phyloP scores from a whole-genome alignment of 2,113 vertebrate genomes.

The Leiothrix lutea region DNA sequence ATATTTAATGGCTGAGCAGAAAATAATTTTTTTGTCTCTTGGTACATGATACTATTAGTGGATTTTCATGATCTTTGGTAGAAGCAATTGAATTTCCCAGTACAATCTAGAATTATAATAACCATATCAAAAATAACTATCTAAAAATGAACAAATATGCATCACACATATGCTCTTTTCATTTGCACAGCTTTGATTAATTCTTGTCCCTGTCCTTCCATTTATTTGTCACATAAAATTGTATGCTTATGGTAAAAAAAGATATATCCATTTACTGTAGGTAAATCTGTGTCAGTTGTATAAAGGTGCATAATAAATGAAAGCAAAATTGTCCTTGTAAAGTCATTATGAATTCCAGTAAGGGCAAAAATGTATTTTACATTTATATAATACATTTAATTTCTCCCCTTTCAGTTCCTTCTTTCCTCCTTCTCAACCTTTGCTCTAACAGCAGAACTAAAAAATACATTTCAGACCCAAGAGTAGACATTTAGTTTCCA shows the following conservation, averaged over 20 bases:
- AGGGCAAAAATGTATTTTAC: not conserved
- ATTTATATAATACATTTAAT: not conserved
- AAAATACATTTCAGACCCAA: not conserved
- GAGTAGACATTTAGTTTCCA: not conserved
- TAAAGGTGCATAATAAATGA: not conserved
- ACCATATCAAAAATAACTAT: conserved; percentile 2
- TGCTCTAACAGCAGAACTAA: not conserved
- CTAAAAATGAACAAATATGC: conserved; percentile 5
- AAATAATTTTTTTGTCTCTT: not conserved
- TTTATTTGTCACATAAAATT: conserved; percentile 26
- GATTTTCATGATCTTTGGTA: not conserved
- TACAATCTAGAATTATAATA: conserved; percentile 21
- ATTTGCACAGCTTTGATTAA: not conserved
- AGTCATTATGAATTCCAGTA: not conserved
- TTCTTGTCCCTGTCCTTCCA: not conserved
- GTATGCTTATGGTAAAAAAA: not conserved
- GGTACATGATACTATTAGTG: not conserved
- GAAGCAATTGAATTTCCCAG: not conserved
- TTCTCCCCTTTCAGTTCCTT: not conserved
- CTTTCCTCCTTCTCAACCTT: not conserved
- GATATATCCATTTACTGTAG: not conserved
- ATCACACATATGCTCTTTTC: not conserved
- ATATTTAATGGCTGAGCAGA: not conserved
- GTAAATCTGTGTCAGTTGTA: not conserved
- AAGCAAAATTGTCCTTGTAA: not conserved